phyloP scores from a whole-genome alignment of 2,797 vertebrate species.

The Oryzias sinensis region DNA sequence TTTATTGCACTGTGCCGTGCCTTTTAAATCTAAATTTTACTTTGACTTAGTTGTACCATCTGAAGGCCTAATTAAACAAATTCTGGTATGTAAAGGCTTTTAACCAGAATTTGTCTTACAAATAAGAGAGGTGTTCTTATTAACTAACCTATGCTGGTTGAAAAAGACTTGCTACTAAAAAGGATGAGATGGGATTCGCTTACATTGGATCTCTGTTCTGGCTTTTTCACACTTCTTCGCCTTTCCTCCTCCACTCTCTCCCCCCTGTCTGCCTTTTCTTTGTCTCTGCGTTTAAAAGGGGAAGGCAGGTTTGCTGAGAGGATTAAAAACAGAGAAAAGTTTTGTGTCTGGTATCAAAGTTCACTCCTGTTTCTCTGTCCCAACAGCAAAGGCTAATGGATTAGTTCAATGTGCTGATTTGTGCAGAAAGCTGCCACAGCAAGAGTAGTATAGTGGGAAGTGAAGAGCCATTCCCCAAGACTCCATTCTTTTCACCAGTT shows the following conservation, averaged over 20 bases:
- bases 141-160: too few species aligned
- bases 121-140: too few species aligned
- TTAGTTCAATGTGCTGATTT: constrained; percentile 61
- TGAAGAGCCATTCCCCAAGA: constrained; percentile 9
- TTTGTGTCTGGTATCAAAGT: constrained; percentile 33
- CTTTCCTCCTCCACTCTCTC: not conserved
- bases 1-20: too few species aligned
- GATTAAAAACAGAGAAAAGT: constrained; percentile 42
- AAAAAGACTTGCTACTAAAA: too few species aligned
- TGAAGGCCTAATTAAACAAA: too few species aligned
- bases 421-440: constrained; percentile 45
- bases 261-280: not conserved
- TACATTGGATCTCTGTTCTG: not conserved
- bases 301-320: constrained; percentile 28
- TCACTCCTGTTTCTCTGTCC: constrained; percentile 36
- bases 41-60: too few species aligned
- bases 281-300: not conserved
- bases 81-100: too few species aligned
- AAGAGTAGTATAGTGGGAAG: constrained; percentile 18
- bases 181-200: too few species aligned
- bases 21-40: too few species aligned
- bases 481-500: constrained; percentile 22
- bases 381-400: constrained; percentile 55
- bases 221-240: not conserved
- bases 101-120: too few species aligned